A percentile compares a stretch with the other conserved stretches of the same genome.
Conservation (phyloP, 2,888 invertebrate genomes). For the Melikaiella ostensackeni region DNA sequence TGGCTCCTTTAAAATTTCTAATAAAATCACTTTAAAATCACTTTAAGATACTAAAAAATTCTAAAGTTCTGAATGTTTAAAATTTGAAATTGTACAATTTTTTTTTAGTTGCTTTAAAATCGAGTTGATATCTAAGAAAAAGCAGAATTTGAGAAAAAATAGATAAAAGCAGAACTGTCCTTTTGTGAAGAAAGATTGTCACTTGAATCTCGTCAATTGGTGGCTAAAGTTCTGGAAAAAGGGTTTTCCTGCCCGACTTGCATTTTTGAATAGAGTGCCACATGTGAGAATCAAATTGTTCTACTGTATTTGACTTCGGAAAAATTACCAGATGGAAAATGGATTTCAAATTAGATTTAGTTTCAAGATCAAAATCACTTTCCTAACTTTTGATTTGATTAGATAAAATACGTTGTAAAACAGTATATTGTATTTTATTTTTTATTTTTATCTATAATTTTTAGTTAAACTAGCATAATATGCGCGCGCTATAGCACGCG, state of each 20-base stretch:
- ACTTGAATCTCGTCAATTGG: neutral
- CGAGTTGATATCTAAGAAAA: too few species aligned
- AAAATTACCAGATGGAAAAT: neutral
- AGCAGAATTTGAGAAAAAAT: too few species aligned
- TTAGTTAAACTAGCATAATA: neutral
- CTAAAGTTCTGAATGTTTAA: too few species aligned
- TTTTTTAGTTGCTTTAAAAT: too few species aligned
- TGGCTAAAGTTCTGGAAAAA: conserved; percentile 7
- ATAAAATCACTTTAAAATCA: too few species aligned
- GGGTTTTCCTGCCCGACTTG: conserved; percentile 1
- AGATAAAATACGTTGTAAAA: too few species aligned
- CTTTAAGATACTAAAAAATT: too few species aligned
- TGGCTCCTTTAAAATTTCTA: too few species aligned
- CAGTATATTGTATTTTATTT: neutral
- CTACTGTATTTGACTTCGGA: neutral
- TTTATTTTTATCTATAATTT: neutral
- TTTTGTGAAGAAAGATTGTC: conserved; percentile 4
- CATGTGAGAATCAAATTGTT: neutral
- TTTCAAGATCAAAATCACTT: neutral
- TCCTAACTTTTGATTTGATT: neutral
- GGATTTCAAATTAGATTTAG: neutral
- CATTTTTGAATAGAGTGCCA: conserved; percentile 4
- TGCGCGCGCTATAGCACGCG: too few species aligned
- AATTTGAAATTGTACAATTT: too few species aligned
- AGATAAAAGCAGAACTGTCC: neutral